These are phyloP conservation scores for Metalampra italica DNA, from an alignment of 2,888 invertebrate genomes.

Conservation along the genomic window DNA sequence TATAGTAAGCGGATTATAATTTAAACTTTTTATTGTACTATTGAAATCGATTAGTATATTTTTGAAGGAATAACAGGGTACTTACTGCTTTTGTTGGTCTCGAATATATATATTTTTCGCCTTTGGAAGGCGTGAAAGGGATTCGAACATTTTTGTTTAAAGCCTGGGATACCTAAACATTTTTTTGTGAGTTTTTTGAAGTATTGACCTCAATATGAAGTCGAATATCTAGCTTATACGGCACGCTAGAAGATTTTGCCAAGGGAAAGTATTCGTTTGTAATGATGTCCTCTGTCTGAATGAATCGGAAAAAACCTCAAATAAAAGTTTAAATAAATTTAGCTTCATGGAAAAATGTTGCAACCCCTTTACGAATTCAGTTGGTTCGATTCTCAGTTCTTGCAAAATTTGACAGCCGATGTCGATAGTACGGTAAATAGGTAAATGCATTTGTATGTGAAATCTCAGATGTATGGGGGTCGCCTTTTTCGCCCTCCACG, in stretches of 20 bases:
- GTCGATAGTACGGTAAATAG: not conserved
- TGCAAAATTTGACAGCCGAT: not conserved
- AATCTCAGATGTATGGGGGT: not conserved
- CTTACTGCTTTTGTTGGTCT: not conserved
- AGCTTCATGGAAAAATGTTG: too few relatives aligned
- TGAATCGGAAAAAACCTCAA: too few relatives aligned
- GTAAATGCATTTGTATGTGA: not conserved
- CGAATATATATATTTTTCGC: not conserved
- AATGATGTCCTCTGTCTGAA: too few relatives aligned
- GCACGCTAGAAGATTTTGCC: too few relatives aligned
- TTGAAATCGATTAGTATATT: slow-evolving; percentile 11
- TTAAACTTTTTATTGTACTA: not conserved
- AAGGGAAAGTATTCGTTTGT: too few relatives aligned
- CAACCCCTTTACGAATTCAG: not conserved
- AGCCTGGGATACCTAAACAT: too few relatives aligned
- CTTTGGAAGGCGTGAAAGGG: too few relatives aligned
- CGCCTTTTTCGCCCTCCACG: not conserved
- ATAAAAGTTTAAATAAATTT: too few relatives aligned
- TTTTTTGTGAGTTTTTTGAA: too few relatives aligned
- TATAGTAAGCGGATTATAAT: not conserved
- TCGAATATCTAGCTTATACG: too few relatives aligned
- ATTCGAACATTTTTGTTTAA: too few relatives aligned
- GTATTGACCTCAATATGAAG: too few relatives aligned
- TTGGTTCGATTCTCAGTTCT: not conserved
- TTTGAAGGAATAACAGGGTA: slow-evolving; percentile 16